Base-by-base conservation (phyloP, 2,113 vertebrate species). In the Zeus faber region DNA sequence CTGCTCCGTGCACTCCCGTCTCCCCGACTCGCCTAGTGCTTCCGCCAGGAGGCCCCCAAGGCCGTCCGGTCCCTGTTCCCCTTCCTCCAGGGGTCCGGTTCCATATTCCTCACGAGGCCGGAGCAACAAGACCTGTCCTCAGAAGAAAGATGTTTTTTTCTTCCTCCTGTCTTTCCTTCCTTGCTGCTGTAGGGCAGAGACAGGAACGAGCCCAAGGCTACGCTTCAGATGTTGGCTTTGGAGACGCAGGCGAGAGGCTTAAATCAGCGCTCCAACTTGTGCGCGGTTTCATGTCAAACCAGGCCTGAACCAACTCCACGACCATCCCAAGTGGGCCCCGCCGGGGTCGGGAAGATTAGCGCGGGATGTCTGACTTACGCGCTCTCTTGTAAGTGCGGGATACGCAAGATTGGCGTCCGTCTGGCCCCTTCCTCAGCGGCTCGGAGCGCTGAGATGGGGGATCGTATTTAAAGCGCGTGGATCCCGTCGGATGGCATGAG, bases 191-290 rank as follows among this genome's bases (percentile, higher is more conserved):
- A 48, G 24, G 46, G 23, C 5, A 14, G 14, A 23, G 23, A 25
- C 17, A 27, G 24, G 46, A 48, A 27, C 17, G 10, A 26, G 23
- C 46, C 46, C 14, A 48, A 48, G 46, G 46, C 46, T 48, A 27
- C 27, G n/a, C 24, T 48, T 48, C 24, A 25, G 46, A 25, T 26
- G 23, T 48, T 16, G 46, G 23, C 14, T 48, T 48, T 9, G 17
- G 46, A 48, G 24, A 16, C n/a, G 11, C 5, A 14, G 1, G 24
- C 14, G 24, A 14, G 23, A 26, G 24, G 23, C 24, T 26, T 44
- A 44, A 44, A 20, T 20, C 10, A 22, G 41, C 9, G 9, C 3
- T 20, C 22, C 41, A 22, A 44, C 41, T 20, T 26, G 23, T n/a
- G 5, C 16, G 18, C 2, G 7, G 17, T 48, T 27, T 27, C 46